A percentile compares a stretch with the other conserved stretches of the same genome.
Evolutionary conservation across 2,113 vertebrate species (phyloP).

Genomic region (Halcyon senegalensis): DNA sequence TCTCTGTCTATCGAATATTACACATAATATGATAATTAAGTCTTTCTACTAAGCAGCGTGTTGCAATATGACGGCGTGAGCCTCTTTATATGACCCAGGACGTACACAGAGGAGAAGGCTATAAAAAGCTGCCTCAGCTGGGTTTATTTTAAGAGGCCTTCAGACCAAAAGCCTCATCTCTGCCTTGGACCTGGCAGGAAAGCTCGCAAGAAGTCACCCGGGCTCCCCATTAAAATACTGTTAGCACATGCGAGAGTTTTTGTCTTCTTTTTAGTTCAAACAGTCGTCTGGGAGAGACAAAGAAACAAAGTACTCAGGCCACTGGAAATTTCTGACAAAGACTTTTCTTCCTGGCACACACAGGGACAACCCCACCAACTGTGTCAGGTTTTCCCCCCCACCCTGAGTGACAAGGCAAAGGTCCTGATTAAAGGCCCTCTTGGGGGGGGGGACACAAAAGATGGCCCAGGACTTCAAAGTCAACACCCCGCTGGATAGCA

Average conservation of each 20-base stretch:
- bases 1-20: neutral
- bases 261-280: conserved; percentile 63
- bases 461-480: conserved; percentile 83
- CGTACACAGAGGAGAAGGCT: neutral
- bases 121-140: conserved; percentile 19
- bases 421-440: conserved; percentile 81
- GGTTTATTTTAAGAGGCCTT: conserved; percentile 38
- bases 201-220: conserved; percentile 26
- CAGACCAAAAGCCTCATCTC: conserved; percentile 26
- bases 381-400: conserved; percentile 4
- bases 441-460: conserved; percentile 67
- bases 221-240: conserved; percentile 55
- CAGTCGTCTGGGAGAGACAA: conserved; percentile 73
- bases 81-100: neutral
- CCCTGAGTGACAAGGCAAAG: conserved; percentile 75
- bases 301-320: conserved; percentile 74
- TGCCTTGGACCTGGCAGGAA: conserved; percentile 48
- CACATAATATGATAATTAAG: neutral
- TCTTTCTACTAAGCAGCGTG: neutral
- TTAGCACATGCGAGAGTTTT: conserved; percentile 15
- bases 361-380: conserved; percentile 60
- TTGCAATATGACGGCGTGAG: neutral
- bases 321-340: conserved; percentile 81
- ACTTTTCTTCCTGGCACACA: conserved; percentile 77
- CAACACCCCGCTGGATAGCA: conserved; percentile 76